Conservation (phyloP, 1,140 invertebrate genomes). For the Dysdera silvatica region DNA sequence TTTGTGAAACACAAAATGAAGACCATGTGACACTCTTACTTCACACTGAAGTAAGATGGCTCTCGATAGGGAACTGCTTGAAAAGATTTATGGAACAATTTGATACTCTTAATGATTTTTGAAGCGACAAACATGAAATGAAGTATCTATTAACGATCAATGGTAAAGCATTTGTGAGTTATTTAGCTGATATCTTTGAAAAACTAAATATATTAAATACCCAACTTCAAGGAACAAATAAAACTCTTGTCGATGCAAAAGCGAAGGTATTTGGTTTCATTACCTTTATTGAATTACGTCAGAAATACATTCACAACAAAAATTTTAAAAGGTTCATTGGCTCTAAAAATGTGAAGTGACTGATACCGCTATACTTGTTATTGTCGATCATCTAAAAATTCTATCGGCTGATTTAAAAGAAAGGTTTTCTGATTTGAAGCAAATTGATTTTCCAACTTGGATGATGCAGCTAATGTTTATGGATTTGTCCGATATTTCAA, state of each 20-base stretch:
- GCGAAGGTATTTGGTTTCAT: conserved; percentile 19
- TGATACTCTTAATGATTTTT: conserved; percentile 21
- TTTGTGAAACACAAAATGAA: conserved; percentile 5
- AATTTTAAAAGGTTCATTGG: conserved; percentile 19
- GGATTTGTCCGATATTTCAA: neutral
- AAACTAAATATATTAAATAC: conserved; percentile 18
- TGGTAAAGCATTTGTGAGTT: conserved; percentile 26
- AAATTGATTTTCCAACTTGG: neutral
- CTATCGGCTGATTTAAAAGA: conserved; percentile 19
- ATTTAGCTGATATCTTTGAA: conserved; percentile 27
- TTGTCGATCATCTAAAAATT: conserved; percentile 19
- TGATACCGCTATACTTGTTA: conserved; percentile 17
- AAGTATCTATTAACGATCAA: conserved; percentile 13
- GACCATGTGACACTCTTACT: neutral
- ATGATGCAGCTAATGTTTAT: neutral
- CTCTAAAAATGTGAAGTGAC: conserved; percentile 9
- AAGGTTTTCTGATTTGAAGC: neutral
- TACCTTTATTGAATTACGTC: conserved; percentile 6
- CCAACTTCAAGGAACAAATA: conserved; percentile 25
- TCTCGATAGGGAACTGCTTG: conserved; percentile 25
- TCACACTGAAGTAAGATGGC: conserved; percentile 23
- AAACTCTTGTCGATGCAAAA: conserved; percentile 27
- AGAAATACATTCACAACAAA: conserved; percentile 1
- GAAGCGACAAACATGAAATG: conserved; percentile 15
- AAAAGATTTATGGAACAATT: conserved; percentile 17